A percentile compares a stretch with the other conserved stretches of the same genome.
Conservation (phyloP, 2,888 invertebrate genomes). For the Trissolcus brochymenae region DNA sequence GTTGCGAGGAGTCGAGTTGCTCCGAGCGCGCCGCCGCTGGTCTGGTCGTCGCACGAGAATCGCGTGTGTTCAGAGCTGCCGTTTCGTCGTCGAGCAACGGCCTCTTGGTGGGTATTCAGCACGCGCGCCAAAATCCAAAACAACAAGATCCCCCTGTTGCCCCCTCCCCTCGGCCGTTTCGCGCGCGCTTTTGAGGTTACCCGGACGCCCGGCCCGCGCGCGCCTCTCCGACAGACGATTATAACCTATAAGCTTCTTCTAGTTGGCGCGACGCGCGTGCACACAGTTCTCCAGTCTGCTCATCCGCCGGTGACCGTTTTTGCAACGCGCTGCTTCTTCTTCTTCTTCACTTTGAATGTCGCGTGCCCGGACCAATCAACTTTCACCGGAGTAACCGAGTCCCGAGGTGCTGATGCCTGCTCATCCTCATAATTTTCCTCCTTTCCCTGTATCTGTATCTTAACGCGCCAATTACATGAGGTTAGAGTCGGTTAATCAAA, state of each 20-base stretch:
- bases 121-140: conserved; percentile 15
- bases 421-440: neutral
- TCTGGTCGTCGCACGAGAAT: neutral
- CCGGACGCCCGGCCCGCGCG: conserved; percentile 2
- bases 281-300: neutral
- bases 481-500: conserved; percentile 20
- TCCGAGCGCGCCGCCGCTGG: conserved; percentile 9
- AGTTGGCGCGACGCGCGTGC: neutral
- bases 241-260: neutral
- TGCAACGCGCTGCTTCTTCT: no score
- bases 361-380: no score
- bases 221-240: conserved; percentile 3
- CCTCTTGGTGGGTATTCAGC: conserved; percentile 69
- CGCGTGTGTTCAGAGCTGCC: conserved; percentile 46
- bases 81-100: conserved; percentile 64
- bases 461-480: conserved; percentile 7
- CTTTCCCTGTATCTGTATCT: neutral
- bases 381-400: no score
- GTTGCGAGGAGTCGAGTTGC: conserved; percentile 33
- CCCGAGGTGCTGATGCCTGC: no score
- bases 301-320: no score
- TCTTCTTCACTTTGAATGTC: no score
- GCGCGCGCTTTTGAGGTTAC: conserved; percentile 36
- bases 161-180: conserved; percentile 1
- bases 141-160: neutral